Percentiles rank a stretch among this genome's conserved stretches.
Conservation (phyloP, 2,888 invertebrate species). For the Drosophila borborema region DNA sequence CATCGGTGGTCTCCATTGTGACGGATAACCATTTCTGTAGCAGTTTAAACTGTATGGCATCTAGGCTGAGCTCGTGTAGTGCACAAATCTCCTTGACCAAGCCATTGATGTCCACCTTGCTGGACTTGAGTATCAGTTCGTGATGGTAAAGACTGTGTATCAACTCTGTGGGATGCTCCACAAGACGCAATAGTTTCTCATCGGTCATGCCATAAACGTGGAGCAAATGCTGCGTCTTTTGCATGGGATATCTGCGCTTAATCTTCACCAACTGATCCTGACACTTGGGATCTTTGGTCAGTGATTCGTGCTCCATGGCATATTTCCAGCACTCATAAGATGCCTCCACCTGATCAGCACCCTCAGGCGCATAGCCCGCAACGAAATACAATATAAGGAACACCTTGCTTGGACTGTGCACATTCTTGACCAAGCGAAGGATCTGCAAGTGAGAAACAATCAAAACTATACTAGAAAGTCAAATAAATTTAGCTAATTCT, state of each 20-base stretch:
- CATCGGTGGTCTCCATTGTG: slow-evolving; percentile 70
- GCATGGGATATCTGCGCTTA: slow-evolving; percentile 84
- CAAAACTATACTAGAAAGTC: neutral
- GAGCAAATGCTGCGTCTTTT: slow-evolving; percentile 84
- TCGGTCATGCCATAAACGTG: slow-evolving; percentile 83
- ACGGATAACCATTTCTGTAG: slow-evolving; percentile 84
- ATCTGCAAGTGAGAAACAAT: slow-evolving; percentile 63
- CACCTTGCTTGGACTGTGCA: slow-evolving; percentile 79
- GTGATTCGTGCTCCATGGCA: slow-evolving; percentile 72
- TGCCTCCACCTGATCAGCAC: slow-evolving; percentile 85
- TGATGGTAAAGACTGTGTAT: slow-evolving; percentile 83
- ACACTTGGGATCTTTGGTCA: slow-evolving; percentile 68
- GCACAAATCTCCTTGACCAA: slow-evolving; percentile 82
- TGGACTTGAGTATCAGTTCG: slow-evolving; percentile 80
- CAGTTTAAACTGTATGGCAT: slow-evolving; percentile 81
- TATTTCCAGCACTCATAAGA: slow-evolving; percentile 84
- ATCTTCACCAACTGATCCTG: slow-evolving; percentile 83
- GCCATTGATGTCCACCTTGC: slow-evolving; percentile 83
- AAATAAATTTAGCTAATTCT: neutral
- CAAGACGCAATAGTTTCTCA: slow-evolving; percentile 82
- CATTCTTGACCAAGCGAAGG: slow-evolving; percentile 80
- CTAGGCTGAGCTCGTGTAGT: slow-evolving; percentile 79
- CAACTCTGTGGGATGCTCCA: slow-evolving; percentile 83
- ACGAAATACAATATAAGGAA: slow-evolving; percentile 84
- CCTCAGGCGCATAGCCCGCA: slow-evolving; percentile 83